Evolutionary conservation across 2,888 invertebrate genomes (phyloP).

Genomic region (Hetaerina titia): DNA sequence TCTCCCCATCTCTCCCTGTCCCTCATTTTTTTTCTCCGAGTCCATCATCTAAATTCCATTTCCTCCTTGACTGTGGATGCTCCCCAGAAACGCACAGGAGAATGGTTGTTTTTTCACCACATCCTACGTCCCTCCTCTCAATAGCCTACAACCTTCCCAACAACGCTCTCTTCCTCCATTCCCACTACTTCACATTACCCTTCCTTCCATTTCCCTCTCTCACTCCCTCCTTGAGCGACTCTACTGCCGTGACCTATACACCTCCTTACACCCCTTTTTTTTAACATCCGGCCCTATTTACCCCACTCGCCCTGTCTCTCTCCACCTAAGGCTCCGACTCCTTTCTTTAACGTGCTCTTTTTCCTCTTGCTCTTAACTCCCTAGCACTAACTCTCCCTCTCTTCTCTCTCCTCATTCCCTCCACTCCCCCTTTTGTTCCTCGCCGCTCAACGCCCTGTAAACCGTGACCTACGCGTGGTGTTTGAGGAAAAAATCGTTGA

Average conservation of each 20-base stretch:
- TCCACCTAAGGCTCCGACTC: not conserved
- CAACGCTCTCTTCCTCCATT: not conserved
- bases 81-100: not conserved
- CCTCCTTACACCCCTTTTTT: not conserved
- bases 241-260: not conserved
- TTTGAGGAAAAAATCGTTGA: not conserved
- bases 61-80: not conserved
- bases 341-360: not conserved
- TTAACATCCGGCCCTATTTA: not conserved
- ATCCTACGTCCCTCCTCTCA: too few species aligned
- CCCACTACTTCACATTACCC: not conserved
- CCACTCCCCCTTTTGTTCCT: not conserved
- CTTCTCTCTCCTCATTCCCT: not conserved
- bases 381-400: not conserved
- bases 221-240: not conserved
- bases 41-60: not conserved
- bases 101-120: too few species aligned
- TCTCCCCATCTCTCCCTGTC: not conserved
- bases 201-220: not conserved
- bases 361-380: not conserved
- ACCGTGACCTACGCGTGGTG: not conserved
- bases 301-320: not conserved
- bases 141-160: not conserved
- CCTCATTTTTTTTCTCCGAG: not conserved
- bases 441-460: not conserved